phyloP scores from a whole-genome alignment of 1,140 invertebrate species.

The Panagrolaimus sp. region DNA sequence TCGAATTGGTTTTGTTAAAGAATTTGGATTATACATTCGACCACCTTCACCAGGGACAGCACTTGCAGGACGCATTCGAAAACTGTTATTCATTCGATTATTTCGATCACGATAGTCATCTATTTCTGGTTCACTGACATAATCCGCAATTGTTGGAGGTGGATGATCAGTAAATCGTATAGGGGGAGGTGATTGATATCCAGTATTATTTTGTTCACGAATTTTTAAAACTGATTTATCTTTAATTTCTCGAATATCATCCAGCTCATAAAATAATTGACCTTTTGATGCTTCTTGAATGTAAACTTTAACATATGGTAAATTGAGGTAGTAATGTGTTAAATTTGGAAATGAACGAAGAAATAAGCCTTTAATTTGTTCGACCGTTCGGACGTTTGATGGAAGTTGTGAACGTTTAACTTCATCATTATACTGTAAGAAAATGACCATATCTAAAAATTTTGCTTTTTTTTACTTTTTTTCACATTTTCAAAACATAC shows the following conservation, averaged over 20 bases:
- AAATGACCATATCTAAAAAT: slow-evolving; percentile 64
- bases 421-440: slow-evolving; percentile 89
- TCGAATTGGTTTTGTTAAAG: slow-evolving; percentile 23
- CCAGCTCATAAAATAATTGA: slow-evolving; percentile 90
- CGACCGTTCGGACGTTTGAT: slow-evolving; percentile 92
- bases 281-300: slow-evolving; percentile 77
- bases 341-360: slow-evolving; percentile 89
- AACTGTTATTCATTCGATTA: slow-evolving; percentile 43
- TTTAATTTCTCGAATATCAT: slow-evolving; percentile 75
- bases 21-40: slow-evolving; percentile 72
- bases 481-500: too few relatives aligned
- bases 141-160: slow-evolving; percentile 26
- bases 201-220: slow-evolving; percentile 15
- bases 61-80: slow-evolving; percentile 56
- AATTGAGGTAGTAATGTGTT: slow-evolving; percentile 91
- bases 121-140: slow-evolving; percentile 50
- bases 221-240: slow-evolving; percentile 21
- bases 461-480: slow-evolving; percentile 1
- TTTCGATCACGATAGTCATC: slow-evolving; percentile 16
- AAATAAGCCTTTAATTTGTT: slow-evolving; percentile 92
- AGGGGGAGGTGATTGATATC: slow-evolving; percentile 8
- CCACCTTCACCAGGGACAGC: slow-evolving; percentile 49
- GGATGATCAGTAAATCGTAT: slow-evolving; percentile 17
- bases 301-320: slow-evolving; percentile 83
- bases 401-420: slow-evolving; percentile 90